Conservation (phyloP, 1,140 invertebrate genomes). For the Achroia grisella region DNA sequence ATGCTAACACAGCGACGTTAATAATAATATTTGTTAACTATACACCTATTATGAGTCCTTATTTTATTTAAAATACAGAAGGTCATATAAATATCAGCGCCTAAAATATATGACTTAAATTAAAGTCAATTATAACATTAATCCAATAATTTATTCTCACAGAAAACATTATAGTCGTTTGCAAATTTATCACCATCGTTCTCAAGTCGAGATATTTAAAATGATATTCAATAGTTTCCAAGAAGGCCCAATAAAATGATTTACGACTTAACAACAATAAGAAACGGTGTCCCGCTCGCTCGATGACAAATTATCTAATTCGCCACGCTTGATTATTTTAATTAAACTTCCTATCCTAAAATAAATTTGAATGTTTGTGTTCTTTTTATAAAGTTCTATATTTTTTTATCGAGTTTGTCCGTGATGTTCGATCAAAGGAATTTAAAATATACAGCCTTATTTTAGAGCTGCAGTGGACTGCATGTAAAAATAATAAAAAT, state of each 20-base stretch:
- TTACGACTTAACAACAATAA: constrained; percentile 36
- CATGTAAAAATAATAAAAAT: too few species aligned
- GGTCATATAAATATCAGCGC: constrained; percentile 9
- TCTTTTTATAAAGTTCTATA: too few species aligned
- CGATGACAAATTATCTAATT: constrained; percentile 63
- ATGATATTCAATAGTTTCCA: constrained; percentile 27
- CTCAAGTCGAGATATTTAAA: constrained; percentile 13
- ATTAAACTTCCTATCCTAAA: constrained; percentile 32
- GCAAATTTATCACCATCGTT: constrained; percentile 26
- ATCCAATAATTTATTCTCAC: constrained; percentile 15
- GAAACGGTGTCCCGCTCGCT: constrained; percentile 6
- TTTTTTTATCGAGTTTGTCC: too few species aligned
- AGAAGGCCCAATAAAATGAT: constrained; percentile 43
- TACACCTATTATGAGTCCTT: too few species aligned
- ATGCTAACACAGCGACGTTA: too few species aligned
- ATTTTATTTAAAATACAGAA: too few species aligned
- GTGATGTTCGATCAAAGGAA: too few species aligned
- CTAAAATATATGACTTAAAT: constrained; percentile 5
- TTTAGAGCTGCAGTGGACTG: too few species aligned
- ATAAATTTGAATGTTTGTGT: neutral
- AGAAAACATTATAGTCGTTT: constrained; percentile 12
- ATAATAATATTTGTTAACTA: too few species aligned
- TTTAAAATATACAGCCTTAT: too few species aligned
- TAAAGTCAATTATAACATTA: constrained; percentile 10
- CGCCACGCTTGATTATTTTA: constrained; percentile 51